Conservation (phyloP, 2,797 vertebrate species). For the Etheostoma nigrum region DNA sequence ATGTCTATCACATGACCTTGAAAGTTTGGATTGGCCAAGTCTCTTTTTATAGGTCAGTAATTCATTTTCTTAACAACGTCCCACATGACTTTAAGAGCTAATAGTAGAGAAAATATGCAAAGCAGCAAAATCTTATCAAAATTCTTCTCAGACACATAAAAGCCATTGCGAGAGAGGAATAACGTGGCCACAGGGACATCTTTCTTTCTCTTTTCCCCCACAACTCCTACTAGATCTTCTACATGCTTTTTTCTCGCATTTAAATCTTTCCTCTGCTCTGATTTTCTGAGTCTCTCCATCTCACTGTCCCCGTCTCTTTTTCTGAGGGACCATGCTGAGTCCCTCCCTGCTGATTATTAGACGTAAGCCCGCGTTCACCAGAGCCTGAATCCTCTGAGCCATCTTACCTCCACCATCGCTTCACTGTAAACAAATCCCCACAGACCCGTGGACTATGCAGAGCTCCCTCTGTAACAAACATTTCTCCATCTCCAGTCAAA, state of each 20-base stretch:
- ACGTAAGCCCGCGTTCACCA: constrained; percentile 78
- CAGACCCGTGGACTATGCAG: constrained; percentile 66
- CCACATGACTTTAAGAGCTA: constrained; percentile 51
- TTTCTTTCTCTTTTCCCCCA: constrained; percentile 15
- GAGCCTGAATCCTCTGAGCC: constrained; percentile 83
- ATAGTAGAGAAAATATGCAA: constrained; percentile 60
- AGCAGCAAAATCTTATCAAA: constrained; percentile 58
- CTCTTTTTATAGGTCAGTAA: constrained; percentile 42
- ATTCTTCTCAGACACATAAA: constrained; percentile 63
- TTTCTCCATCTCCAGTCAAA: constrained; percentile 59
- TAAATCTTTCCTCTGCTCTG: constrained; percentile 59
- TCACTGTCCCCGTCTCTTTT: constrained; percentile 54
- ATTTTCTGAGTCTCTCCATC: constrained; percentile 49
- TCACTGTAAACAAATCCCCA: constrained; percentile 80
- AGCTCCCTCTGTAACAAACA: constrained; percentile 59
- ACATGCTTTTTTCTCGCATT: constrained; percentile 35
- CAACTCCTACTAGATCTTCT: constrained; percentile 52
- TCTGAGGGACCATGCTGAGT: constrained; percentile 70
- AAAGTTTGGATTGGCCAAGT: constrained; percentile 39
- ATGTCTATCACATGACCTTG: constrained; percentile 37
- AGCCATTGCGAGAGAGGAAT: constrained; percentile 58
- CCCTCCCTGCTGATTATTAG: constrained; percentile 82
- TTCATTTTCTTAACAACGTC: constrained; percentile 53
- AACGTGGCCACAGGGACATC: constrained; percentile 63
- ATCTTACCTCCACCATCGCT: constrained; percentile 79